These are phyloP conservation scores for Beaufortia kweichowensis DNA, from an alignment of 2,113 vertebrate species.

Conservation along the genomic window DNA sequence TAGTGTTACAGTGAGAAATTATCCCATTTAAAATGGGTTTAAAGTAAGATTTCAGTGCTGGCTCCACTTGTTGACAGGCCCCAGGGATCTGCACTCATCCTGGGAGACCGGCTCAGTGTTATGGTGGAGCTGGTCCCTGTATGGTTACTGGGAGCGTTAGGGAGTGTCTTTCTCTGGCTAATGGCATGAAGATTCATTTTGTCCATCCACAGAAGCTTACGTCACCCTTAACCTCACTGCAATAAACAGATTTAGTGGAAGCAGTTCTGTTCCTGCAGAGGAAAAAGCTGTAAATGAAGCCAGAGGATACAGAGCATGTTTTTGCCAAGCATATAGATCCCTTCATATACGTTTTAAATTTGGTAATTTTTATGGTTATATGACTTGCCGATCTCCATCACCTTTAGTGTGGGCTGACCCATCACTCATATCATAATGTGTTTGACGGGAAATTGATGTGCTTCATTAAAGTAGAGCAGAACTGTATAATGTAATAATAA, in stretches of 20 bases:
- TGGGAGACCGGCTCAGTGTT: constrained; percentile 54
- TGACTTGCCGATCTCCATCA: background rate
- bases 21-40: constrained; percentile 11
- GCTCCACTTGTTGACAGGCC: constrained; percentile 22
- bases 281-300: background rate
- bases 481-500: constrained; percentile 31
- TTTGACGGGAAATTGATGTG: background rate
- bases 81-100: constrained; percentile 18
- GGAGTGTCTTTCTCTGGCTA: constrained; percentile 53
- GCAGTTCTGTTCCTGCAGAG: constrained; percentile 39
- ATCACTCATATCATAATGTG: background rate
- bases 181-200: constrained; percentile 64
- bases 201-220: constrained; percentile 56
- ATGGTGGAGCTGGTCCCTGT: constrained; percentile 53
- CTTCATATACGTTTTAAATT: background rate
- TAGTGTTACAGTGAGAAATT: background rate
- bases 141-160: constrained; percentile 35
- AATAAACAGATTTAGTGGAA: constrained; percentile 60
- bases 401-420: background rate
- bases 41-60: constrained; percentile 15
- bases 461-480: background rate
- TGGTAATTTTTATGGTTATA: background rate
- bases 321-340: background rate
- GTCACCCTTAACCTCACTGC: constrained; percentile 58
- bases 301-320: background rate